Evolutionary conservation across 2,888 invertebrate genomes (phyloP).

Genomic region (Anoplius nigerrimus): DNA sequence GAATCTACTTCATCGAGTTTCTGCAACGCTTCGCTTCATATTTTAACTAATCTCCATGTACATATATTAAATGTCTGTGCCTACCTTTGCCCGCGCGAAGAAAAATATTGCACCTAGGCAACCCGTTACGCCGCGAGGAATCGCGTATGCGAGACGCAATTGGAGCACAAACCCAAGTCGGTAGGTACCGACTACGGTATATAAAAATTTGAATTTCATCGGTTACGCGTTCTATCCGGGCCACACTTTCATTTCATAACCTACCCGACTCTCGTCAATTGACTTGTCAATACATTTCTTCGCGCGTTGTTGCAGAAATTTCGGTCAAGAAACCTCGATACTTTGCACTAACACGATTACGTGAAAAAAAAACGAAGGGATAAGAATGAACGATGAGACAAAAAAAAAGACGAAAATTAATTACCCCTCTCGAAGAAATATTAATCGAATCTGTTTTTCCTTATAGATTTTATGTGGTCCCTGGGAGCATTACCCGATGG

Average conservation of each 20-base stretch:
- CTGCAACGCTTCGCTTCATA: slow-evolving; percentile 63
- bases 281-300: slow-evolving; percentile 51
- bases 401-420: slow-evolving; percentile 26
- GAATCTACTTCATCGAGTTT: slow-evolving; percentile 57
- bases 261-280: no score
- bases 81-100: slow-evolving; percentile 54
- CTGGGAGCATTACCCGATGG: slow-evolving; percentile 98
- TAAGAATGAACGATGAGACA: slow-evolving; percentile 46
- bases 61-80: slow-evolving; percentile 59
- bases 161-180: not conserved
- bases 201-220: not conserved
- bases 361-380: slow-evolving; percentile 44
- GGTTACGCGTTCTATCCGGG: not conserved
- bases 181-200: not conserved
- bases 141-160: not conserved
- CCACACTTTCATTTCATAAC: not conserved
- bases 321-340: slow-evolving; percentile 45
- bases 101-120: slow-evolving; percentile 44
- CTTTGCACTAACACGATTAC: slow-evolving; percentile 6
- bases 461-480: slow-evolving; percentile 99
- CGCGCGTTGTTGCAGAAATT: slow-evolving; percentile 64
- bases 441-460: slow-evolving; percentile 76
- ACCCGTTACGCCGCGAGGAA: not conserved
- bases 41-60: slow-evolving; percentile 62
- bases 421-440: slow-evolving; percentile 38